Conservation (phyloP, 53 echinoderm and acorn worm species). For the Pentamera pediparva region DNA sequence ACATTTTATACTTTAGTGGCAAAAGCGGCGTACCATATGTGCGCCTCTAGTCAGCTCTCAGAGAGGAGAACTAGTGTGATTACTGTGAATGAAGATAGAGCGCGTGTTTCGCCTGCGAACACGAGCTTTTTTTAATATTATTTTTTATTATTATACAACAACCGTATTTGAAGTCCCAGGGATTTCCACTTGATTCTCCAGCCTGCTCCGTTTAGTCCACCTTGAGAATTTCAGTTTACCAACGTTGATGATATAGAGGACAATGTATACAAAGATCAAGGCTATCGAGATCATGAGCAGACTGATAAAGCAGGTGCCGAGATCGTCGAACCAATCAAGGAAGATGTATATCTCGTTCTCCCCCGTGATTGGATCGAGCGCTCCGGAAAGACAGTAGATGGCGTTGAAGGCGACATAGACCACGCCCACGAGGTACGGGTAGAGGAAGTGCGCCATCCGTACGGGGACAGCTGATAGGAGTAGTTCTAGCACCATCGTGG, state of each 20-base stretch:
- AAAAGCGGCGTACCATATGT: too few relatives aligned
- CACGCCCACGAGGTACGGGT: conserved; percentile 46
- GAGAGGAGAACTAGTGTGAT: too few relatives aligned
- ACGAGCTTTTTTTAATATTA: too few relatives aligned
- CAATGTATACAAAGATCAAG: conserved; percentile 3
- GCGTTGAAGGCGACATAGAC: conserved; percentile 45
- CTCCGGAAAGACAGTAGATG: conserved; percentile 60
- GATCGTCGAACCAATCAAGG: conserved; percentile 36
- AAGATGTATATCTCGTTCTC: conserved; percentile 32
- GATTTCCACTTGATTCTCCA: conserved; percentile 12
- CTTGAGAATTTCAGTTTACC: conserved; percentile 7
- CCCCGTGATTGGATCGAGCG: conserved; percentile 33
- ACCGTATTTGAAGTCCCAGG: too few relatives aligned
- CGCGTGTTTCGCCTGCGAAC: too few relatives aligned
- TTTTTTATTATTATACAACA: too few relatives aligned
- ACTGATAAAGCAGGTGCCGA: neutral
- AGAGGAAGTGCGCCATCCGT: conserved; percentile 59
- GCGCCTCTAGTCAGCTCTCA: too few relatives aligned
- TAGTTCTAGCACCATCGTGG: conserved; percentile 41
- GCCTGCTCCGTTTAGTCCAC: neutral
- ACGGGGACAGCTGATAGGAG: conserved; percentile 41
- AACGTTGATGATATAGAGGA: neutral
- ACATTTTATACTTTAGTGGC: too few relatives aligned
- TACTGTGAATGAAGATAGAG: too few relatives aligned
- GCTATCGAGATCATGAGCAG: conserved; percentile 4